These are phyloP conservation scores for Micromesistius poutassou DNA, from an alignment of 2,797 vertebrate species.

Conservation along the genomic window DNA sequence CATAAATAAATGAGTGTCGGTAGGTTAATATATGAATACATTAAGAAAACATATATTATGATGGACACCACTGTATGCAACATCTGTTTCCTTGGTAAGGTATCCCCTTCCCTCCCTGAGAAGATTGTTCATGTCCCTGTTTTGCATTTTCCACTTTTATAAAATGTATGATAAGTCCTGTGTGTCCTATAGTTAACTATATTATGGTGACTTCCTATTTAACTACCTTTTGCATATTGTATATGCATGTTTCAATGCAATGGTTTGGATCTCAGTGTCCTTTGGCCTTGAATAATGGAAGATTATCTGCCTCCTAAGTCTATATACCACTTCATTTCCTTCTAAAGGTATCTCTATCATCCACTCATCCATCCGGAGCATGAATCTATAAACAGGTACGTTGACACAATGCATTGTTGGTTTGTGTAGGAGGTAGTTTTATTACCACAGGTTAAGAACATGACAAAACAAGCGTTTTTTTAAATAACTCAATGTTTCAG, in stretches of 20 bases:
- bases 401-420: conserved; percentile 1
- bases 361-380: background rate
- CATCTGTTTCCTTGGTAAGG: too few relatives aligned
- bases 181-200: background rate
- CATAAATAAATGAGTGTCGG: too few relatives aligned
- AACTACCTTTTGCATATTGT: background rate
- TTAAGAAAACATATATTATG: too few relatives aligned
- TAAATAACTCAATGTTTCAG: background rate
- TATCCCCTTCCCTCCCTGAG: too few relatives aligned
- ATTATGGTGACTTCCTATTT: background rate
- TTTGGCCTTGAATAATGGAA: background rate
- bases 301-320: background rate
- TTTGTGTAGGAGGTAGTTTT: conserved; percentile 32
- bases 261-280: background rate
- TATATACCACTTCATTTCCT: background rate
- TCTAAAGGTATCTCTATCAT: background rate
- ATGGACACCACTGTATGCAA: too few relatives aligned
- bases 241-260: background rate
- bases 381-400: background rate
- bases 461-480: background rate
- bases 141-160: too few relatives aligned
- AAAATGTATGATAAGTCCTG: background rate
- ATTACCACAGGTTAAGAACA: conserved; percentile 28
- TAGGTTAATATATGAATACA: too few relatives aligned
- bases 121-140: too few relatives aligned